Conservation (phyloP, 2,113 vertebrate species). For the Python bivittatus region DNA sequence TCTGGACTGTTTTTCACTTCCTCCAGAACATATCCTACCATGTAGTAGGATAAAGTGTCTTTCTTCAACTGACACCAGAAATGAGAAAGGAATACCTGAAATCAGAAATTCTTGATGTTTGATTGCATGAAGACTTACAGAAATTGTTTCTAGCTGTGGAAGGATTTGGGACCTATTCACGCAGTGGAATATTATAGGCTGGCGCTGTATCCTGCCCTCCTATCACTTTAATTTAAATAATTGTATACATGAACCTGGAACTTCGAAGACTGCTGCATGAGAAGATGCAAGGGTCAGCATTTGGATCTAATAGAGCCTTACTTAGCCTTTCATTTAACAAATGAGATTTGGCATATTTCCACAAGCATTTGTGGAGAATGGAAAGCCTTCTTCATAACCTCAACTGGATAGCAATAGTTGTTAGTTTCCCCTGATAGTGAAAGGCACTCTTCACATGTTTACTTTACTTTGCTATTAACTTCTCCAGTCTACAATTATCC, state of each 20-base stretch:
- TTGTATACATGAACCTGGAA: background rate
- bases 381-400: background rate
- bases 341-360: background rate
- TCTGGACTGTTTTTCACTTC: background rate
- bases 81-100: background rate
- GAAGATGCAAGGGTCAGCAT: background rate
- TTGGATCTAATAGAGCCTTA: background rate
- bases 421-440: background rate
- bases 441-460: background rate
- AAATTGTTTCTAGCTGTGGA: background rate
- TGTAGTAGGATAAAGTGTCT: background rate
- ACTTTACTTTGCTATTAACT: no score
- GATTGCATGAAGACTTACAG: background rate
- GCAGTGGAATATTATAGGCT: background rate
- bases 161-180: background rate
- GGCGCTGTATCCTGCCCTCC: background rate
- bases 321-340: background rate
- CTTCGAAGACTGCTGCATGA: background rate
- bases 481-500: background rate
- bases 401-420: background rate
- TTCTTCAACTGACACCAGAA: background rate
- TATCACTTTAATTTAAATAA: background rate
- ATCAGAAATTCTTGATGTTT: background rate
- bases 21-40: background rate
- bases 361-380: no score